Conservation (phyloP, 2,888 invertebrate genomes). For the Nephrotoma flavescens region DNA sequence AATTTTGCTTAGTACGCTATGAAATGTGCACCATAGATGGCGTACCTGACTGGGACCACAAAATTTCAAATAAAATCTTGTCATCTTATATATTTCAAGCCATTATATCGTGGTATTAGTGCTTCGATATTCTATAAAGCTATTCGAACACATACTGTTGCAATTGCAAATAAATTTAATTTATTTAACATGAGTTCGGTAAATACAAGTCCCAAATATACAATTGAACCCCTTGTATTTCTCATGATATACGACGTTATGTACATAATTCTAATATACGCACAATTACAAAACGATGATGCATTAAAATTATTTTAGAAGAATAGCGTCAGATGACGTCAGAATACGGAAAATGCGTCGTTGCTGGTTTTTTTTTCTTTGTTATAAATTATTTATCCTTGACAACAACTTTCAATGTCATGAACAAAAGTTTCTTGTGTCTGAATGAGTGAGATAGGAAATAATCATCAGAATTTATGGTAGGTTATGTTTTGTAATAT, state of each 20-base stretch:
- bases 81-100: too few relatives aligned
- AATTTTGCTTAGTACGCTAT: not conserved
- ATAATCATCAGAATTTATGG: too few relatives aligned
- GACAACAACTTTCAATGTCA: not conserved
- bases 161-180: not conserved
- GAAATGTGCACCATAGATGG: not conserved
- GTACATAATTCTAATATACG: not conserved
- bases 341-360: not conserved
- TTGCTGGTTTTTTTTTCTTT: not conserved
- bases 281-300: not conserved
- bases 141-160: not conserved
- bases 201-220: not conserved
- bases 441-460: too few relatives aligned
- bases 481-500: too few relatives aligned
- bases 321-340: not conserved
- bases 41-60: not conserved
- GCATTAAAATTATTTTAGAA: not conserved
- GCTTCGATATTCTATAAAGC: not conserved
- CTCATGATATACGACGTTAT: not conserved
- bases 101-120: too few relatives aligned
- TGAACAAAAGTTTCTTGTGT: not conserved
- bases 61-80: too few relatives aligned
- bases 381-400: not conserved
- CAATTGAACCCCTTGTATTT: not conserved
- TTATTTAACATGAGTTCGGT: not conserved